Base-by-base conservation (phyloP, 2,888 invertebrate genomes). In the Ophioninae sp. region DNA sequence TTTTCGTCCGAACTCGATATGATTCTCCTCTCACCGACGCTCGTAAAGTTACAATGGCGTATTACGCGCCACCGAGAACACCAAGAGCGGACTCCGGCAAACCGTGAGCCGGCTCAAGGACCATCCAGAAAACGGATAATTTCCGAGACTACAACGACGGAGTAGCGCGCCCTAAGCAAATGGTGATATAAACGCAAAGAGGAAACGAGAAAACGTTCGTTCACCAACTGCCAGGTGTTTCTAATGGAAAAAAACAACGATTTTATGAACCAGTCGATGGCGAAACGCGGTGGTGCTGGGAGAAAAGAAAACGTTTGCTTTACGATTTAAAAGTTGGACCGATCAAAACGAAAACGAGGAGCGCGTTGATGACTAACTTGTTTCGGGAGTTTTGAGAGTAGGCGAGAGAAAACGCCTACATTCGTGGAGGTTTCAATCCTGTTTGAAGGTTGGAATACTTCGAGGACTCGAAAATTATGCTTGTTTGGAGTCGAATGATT, bases 21-120 rank as follows among this genome's bases (percentile, higher is more conserved):
- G 69, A 84, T 81, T 84, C 75, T 61, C 69, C 39, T 7, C 44
- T 41, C 50, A 59, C 64, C 61, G 20, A 30, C 61, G 59, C 73
- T 84, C 80, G 74, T 83, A 75, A 84, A 84, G 75, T 81, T 81
- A 75, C 81, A 81, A 79, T 70, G 67, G 78, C 69, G 77, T 78
- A 57, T 80, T 77, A 70, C 76, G 59, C 73, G 59, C 56, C 69
- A 56, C 20, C 23, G 74, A 30, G 59, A 50, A 69, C 39, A 20
- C 8, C 56, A 44, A 77, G 57, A 56, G 61, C 20, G 57, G n/a
- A 50, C 21, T 13, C 44, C 62, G 50, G 39, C 30, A 62, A 62
- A 69, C 37, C 39, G 64, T 21, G 61, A 20, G 17, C 59, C n/a
- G 23, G 20, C 39, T 74, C 23, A 13, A 68, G 75, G 62, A 75